Evolutionary conservation across 2,113 vertebrate species (phyloP).

Genomic region (Eretmodus cyanostictus): DNA sequence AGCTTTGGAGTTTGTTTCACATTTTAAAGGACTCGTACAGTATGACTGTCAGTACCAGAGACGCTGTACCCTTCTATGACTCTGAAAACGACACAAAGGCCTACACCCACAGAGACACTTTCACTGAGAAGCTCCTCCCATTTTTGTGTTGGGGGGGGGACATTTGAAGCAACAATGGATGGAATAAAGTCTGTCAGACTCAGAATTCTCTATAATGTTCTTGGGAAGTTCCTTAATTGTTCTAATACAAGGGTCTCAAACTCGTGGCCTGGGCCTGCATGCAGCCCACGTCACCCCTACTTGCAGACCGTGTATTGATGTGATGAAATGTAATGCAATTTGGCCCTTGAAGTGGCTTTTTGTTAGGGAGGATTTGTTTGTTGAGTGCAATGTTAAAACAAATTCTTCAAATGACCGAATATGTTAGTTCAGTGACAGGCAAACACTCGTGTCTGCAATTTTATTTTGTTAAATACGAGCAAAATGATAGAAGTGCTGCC

Average conservation of each 20-base stretch:
- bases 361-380: not conserved
- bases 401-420: fast-evolving
- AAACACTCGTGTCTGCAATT: not conserved
- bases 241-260: not conserved
- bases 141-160: not conserved
- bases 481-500: not conserved
- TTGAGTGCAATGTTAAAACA: not conserved
- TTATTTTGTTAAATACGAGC: not conserved
- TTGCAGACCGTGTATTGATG: not conserved
- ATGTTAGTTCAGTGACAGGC: not conserved
- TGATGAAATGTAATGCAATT: not conserved
- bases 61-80: not conserved
- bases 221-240: not conserved
- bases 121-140: not conserved
- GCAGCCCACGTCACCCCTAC: not conserved
- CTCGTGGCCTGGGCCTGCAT: not conserved
- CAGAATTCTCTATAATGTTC: not conserved
- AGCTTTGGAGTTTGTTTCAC: not conserved
- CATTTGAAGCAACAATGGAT: not conserved
- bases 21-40: fast-evolving
- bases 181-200: not conserved
- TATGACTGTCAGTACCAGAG: not conserved
- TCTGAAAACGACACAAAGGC: not conserved
- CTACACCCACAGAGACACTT: not conserved
- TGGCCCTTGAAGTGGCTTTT: not conserved